Evolutionary conservation across 2,797 vertebrate genomes (phyloP).

Genomic region (Sciurus carolinensis): DNA sequence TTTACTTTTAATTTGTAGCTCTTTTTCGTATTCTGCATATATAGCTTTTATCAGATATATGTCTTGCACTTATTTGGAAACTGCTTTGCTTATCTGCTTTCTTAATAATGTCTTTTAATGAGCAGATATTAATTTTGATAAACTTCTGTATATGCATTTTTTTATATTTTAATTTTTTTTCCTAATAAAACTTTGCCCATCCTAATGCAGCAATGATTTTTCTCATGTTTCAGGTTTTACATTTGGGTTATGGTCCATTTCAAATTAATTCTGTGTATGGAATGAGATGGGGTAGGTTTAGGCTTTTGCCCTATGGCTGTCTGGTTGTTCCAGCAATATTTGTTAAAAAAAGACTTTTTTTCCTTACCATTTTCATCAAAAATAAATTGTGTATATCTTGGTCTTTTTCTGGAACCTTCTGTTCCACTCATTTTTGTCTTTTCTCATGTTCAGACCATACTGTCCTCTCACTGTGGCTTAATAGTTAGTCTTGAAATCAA

Average conservation of each 20-base stretch:
- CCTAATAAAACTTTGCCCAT: background rate
- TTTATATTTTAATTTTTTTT: constrained; percentile 2
- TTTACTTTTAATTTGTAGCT: constrained; percentile 10
- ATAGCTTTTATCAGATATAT: background rate
- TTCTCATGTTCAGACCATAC: background rate
- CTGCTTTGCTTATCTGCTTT: background rate
- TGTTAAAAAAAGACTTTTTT: constrained; percentile 45
- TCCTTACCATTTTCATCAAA: background rate
- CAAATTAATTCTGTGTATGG: constrained; percentile 44
- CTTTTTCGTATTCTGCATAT: background rate
- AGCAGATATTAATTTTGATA: constrained; percentile 6
- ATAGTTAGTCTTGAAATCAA: constrained; percentile 10
- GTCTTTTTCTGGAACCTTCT: constrained; percentile 6
- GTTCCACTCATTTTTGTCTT: background rate
- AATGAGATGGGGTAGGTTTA: constrained; percentile 11
- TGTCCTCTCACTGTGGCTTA: background rate
- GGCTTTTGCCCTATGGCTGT: background rate
- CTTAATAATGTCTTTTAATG: constrained; percentile 35
- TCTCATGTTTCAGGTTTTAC: constrained; percentile 46
- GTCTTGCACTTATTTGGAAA: background rate
- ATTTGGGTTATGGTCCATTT: constrained; percentile 15
- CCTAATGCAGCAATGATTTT: constrained; percentile 28
- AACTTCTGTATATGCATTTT: background rate
- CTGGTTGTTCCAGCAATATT: constrained; percentile 26
- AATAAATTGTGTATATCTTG: constrained; percentile 22